A percentile compares a stretch with the other conserved stretches of the same genome.
phyloP scores from a whole-genome alignment of 2,888 invertebrate species.

The Anthoptus insignis region DNA sequence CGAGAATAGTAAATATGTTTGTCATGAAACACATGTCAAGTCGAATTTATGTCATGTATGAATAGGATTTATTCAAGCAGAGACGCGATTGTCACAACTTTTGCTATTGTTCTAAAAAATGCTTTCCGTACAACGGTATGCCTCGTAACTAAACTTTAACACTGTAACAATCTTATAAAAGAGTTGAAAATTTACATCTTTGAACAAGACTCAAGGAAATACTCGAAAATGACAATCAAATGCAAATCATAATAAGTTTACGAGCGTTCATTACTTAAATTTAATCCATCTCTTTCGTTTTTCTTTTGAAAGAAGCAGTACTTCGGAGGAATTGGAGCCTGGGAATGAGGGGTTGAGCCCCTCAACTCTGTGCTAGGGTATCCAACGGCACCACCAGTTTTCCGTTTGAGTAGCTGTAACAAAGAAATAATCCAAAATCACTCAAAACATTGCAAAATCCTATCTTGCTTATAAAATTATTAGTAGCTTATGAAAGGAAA shows the following conservation, averaged over 20 bases:
- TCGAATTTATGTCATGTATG: conserved; percentile 26
- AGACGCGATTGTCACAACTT: conserved; percentile 8
- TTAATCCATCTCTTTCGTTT: conserved; percentile 14
- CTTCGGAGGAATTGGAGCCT: conserved; percentile 76
- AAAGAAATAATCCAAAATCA: conserved; percentile 58
- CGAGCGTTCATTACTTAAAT: neutral
- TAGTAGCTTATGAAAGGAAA: conserved; percentile 19
- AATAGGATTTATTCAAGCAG: conserved; percentile 31
- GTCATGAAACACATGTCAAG: conserved; percentile 30
- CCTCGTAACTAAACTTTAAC: neutral
- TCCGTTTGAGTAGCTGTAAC: conserved; percentile 86
- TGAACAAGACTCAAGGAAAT: conserved; percentile 7
- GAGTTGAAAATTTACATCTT: neutral
- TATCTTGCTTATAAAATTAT: neutral
- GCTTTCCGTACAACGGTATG: neutral
- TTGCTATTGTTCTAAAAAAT: neutral
- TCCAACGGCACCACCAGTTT: conserved; percentile 87
- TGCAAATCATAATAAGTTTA: neutral
- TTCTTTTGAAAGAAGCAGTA: conserved; percentile 64
- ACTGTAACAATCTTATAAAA: neutral
- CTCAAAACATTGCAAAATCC: neutral
- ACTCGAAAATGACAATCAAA: conserved; percentile 20
- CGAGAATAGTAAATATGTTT: conserved; percentile 26
- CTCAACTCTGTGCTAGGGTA: conserved; percentile 86
- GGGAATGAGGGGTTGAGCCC: conserved; percentile 73